Base-by-base conservation (phyloP, 1,140 invertebrate species). In the Listronotus bonariensis region DNA sequence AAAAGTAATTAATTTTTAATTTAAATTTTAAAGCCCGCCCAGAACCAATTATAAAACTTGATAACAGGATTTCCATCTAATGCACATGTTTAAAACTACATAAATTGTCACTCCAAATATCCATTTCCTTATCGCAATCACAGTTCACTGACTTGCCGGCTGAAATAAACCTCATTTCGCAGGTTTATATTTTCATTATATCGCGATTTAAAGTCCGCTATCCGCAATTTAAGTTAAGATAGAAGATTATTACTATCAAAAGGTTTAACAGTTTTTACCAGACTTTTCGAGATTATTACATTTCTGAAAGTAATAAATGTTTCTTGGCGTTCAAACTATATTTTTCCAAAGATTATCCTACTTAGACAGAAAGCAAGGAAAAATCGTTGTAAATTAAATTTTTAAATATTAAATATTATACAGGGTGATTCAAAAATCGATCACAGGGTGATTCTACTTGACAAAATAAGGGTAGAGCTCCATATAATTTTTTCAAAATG, bases 101-200 rank as follows among this genome's bases (percentile, higher is more conserved):
- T 58, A 58, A 58, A 58, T 58, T 48, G 55, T 42, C 42, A 58
- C 55, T 58, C 55, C 8, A 15, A 58, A 42, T 58, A 48, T 17
- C 57, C 57, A 51, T 51, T 60, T 60, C 57, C 57, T 60, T 60
- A 60, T 60, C 57, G 57, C 36, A 51, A 60, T 51, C 45, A 41
- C 57, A 46, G 57, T 60, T 60, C 57, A 60, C 57, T 60, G 57
- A 60, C 57, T 60, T 45, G 14, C 45, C 10, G 17, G 45, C 43
- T 60, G 49, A 60, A 60, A 60, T 60, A 60, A 60, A 51, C 57
- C 57, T 51, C 46, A 60, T 60, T 60, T 60, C 34, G 32, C 46
- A 11, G 57, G 57, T 32, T 60, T 60, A 42, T 51, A 60, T 60
- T 60, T 60, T 45, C 45, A 60, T 60, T 60, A 60, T 15, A 41